phyloP scores from a whole-genome alignment of 2,888 invertebrate genomes.

The Sipha maydis region DNA sequence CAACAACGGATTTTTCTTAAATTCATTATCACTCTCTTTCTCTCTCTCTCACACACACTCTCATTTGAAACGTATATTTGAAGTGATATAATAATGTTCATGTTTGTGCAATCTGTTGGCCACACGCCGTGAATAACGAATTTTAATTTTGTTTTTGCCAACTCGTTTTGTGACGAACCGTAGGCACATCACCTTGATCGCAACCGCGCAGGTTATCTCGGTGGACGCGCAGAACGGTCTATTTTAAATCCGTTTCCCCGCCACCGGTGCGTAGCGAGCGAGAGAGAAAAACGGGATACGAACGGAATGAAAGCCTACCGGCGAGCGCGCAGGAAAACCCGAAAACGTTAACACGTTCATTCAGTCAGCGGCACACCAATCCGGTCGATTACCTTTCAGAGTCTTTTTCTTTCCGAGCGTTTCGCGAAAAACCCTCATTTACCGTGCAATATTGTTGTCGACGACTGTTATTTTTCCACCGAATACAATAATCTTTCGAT shows the following conservation, averaged over 20 bases:
- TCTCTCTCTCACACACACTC: background rate
- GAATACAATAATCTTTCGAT: background rate
- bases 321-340: background rate
- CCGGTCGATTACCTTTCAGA: conserved; percentile 30
- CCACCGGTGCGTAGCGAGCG: background rate
- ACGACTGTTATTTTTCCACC: background rate
- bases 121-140: too few relatives aligned
- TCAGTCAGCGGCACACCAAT: conserved; percentile 33
- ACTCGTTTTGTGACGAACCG: background rate
- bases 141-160: background rate
- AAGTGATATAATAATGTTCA: too few relatives aligned
- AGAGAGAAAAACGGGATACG: background rate
- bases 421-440: background rate
- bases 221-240: background rate
- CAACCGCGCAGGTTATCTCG: conserved; percentile 18
- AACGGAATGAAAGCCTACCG: background rate
- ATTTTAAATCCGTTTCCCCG: background rate
- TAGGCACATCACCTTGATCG: conserved; percentile 13
- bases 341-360: conserved; percentile 52
- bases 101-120: too few relatives aligned
- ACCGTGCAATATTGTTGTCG: background rate
- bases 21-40: background rate
- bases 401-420: background rate
- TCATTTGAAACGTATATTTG: too few relatives aligned
- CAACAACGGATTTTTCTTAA: background rate